A percentile compares a stretch with the other conserved stretches of the same genome.
These are phyloP conservation scores for Botrylloides violaceus DNA, from an alignment of 23 tunicate genomes.

Conservation along the genomic window DNA sequence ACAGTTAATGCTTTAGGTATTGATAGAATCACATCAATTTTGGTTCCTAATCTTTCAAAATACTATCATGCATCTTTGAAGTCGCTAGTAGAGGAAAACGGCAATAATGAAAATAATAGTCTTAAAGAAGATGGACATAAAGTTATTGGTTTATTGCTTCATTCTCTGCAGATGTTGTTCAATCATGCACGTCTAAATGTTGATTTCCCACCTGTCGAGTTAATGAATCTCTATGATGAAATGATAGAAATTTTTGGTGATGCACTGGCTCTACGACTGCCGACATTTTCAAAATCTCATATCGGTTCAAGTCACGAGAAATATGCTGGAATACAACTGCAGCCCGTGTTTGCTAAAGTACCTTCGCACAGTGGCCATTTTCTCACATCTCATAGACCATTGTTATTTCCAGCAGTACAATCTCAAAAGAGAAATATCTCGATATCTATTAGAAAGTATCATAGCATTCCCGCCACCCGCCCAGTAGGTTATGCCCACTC, in stretches of 20 bases:
- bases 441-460: background rate
- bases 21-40: constrained; percentile 3
- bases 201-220: too few relatives aligned
- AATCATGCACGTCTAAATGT: background rate
- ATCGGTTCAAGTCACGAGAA: background rate
- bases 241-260: background rate
- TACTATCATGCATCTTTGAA: constrained; percentile 21
- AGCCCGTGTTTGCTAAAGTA: background rate
- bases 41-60: constrained; percentile 29
- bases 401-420: background rate
- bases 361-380: background rate
- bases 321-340: background rate
- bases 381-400: background rate
- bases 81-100: constrained; percentile 39
- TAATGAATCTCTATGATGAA: too few relatives aligned
- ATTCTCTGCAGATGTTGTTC: constrained; percentile 13
- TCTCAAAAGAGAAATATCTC: background rate
- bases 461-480: background rate
- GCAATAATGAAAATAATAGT: constrained; percentile 14
- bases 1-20: constrained; percentile 19
- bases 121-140: constrained; percentile 62
- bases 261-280: background rate
- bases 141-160: constrained; percentile 48
- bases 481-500: background rate
- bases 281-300: background rate